phyloP scores from a whole-genome alignment of 2,888 invertebrate genomes.

The Phortica okadai region DNA sequence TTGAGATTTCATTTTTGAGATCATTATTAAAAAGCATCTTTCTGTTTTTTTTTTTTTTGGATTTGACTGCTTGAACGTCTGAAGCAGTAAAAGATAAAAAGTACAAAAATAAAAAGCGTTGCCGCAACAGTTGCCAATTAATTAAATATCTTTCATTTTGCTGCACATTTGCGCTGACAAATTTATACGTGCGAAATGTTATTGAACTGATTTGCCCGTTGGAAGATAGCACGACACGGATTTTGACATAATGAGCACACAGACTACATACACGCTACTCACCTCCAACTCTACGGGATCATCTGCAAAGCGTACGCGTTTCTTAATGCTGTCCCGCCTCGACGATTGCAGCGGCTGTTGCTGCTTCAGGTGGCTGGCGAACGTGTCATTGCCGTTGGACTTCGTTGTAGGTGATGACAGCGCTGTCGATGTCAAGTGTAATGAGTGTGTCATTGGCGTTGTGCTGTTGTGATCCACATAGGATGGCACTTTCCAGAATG shows the following conservation, averaged over 20 bases:
- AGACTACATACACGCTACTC: neutral
- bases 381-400: neutral
- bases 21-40: neutral
- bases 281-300: constrained; percentile 49
- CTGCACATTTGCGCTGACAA: constrained; percentile 49
- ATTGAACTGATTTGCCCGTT: constrained; percentile 69
- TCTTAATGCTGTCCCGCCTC: constrained; percentile 64
- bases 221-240: constrained; percentile 50
- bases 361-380: constrained; percentile 47
- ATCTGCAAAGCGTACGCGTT: constrained; percentile 77
- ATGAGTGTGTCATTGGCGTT: constrained; percentile 20
- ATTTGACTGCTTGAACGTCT: no score
- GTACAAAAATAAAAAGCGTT: constrained; percentile 26
- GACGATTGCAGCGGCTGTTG: constrained; percentile 36
- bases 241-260: constrained; percentile 55
- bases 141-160: constrained; percentile 50
- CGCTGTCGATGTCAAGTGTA: constrained; percentile 31
- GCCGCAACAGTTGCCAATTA: constrained; percentile 60
- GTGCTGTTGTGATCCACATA: constrained; percentile 41
- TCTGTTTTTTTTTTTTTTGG: neutral
- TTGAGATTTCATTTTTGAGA: constrained; percentile 4
- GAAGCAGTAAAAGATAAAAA: neutral
- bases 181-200: constrained; percentile 65
- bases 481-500: constrained; percentile 71
- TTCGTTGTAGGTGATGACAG: constrained; percentile 29